A percentile compares a stretch with the other conserved stretches of the same genome.
Conservation (phyloP, 35 echinoderm and acorn worm genomes). For the Ophioderma brevispina region DNA sequence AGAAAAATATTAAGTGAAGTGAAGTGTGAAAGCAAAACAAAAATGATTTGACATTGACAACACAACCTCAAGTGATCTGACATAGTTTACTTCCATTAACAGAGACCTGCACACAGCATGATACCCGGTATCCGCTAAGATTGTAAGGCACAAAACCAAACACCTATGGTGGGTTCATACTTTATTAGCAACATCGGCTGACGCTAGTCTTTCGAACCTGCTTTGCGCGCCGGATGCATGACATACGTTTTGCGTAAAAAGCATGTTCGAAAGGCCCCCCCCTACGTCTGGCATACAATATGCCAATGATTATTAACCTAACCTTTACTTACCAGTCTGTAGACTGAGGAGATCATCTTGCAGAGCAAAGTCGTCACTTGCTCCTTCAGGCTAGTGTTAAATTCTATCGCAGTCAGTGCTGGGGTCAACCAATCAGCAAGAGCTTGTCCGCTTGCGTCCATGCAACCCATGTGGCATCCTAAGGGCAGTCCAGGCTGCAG, state of each 20-base stretch:
- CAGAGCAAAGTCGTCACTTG: conserved; percentile 61
- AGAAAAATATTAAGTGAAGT: too few relatives aligned
- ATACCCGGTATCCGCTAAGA: too few relatives aligned
- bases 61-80: too few relatives aligned
- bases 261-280: too few relatives aligned
- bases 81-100: too few relatives aligned
- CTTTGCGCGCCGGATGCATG: too few relatives aligned
- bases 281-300: neutral
- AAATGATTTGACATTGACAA: too few relatives aligned
- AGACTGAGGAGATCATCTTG: conserved; percentile 81
- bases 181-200: neutral
- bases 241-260: too few relatives aligned
- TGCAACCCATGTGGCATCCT: conserved; percentile 50
- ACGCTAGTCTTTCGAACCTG: too few relatives aligned
- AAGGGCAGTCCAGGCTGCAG: conserved; percentile 85
- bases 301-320: neutral
- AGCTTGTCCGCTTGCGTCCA: conserved; percentile 56
- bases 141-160: neutral
- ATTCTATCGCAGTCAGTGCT: conserved; percentile 57
- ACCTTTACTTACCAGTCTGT: conserved; percentile 45
- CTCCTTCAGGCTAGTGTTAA: conserved; percentile 59
- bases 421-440: conserved; percentile 92
- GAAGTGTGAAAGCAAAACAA: too few relatives aligned
- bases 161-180: neutral
- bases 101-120: too few relatives aligned